Conservation (phyloP, 2,888 invertebrate species). For the Cenopis cana region DNA sequence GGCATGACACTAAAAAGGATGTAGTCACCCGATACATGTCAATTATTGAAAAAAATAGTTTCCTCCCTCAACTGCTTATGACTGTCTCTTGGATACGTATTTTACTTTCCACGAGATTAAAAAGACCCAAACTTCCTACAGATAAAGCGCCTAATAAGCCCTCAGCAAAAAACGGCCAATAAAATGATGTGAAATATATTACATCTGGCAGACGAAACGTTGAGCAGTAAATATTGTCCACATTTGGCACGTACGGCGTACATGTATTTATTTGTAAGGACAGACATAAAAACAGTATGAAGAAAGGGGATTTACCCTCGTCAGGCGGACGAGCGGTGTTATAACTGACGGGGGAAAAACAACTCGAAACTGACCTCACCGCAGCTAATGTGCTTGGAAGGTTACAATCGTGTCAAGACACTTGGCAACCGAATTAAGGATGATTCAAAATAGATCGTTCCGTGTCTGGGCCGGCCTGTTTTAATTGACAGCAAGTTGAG, state of each 20-base stretch:
- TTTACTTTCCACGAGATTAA: too few relatives aligned
- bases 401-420: conserved; percentile 13
- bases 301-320: conserved; percentile 82
- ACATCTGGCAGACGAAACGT: conserved; percentile 32
- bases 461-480: too few relatives aligned
- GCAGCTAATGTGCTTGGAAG: conserved; percentile 26
- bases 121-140: too few relatives aligned
- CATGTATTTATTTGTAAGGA: conserved; percentile 57
- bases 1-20: too few relatives aligned
- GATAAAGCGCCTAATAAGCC: neutral
- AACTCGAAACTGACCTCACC: conserved; percentile 57
- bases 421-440: neutral
- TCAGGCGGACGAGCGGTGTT: conserved; percentile 72
- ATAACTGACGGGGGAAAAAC: conserved; percentile 73
- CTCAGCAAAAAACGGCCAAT: neutral
- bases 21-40: too few relatives aligned
- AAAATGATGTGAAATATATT: conserved; percentile 13
- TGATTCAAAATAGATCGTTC: too few relatives aligned
- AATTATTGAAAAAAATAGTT: too few relatives aligned
- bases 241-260: conserved; percentile 53
- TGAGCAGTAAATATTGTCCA: conserved; percentile 51
- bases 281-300: conserved; percentile 69
- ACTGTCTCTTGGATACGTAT: too few relatives aligned
- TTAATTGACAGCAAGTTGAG: too few relatives aligned
- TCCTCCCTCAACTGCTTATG: too few relatives aligned